Base-by-base conservation (phyloP, 2,888 invertebrate genomes). In the Amaurobius ferox region DNA sequence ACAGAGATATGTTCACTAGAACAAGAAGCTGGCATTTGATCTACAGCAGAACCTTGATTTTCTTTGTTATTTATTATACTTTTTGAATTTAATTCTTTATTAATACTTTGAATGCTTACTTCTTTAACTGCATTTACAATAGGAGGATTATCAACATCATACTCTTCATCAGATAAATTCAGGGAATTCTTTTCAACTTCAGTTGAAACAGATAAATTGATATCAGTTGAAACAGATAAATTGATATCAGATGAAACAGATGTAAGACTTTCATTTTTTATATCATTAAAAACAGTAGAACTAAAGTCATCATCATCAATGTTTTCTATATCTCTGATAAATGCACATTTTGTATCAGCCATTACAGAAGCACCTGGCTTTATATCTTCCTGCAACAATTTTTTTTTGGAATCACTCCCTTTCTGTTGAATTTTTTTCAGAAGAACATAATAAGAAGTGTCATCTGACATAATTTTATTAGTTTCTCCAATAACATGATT, bases 401-500 rank as follows among this genome's bases (percentile, higher is more conserved):
- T 62, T 48, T 83, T 29, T 9, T 64, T 23, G 19, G 32, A 7
- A 29, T 13, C 7, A 6, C 16, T 28, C n/a, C 28, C 32, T 39
- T 67, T 61, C 13, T 44, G 26, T 19, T 72, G 28, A 6, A 71
- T 83, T 79, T 88, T 87, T 40, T 87, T 88, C 2, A 88, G 26
- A 16, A 88, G 76, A 1, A 89, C 68, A 81, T 85, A 88, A 76
- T 87, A 88, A 23, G 89, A 87, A 39, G 32, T 28, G 35, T 89
- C 89, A 83, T 89, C 89, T 7, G 89, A 89, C 77, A 87, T 85
- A 5, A 89, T 85, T 70, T 81, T 78, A 40, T 76, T 78, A 11
- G 85, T 70, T 64, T 87, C 86, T 7, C 76, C 74, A 30, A 79
- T 62, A 7, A 80, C 78, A 66, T 88, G 79, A 71, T 80, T 80